Evolutionary conservation across 2,113 vertebrate species (phyloP).

Genomic region (Calidris pugnax): DNA sequence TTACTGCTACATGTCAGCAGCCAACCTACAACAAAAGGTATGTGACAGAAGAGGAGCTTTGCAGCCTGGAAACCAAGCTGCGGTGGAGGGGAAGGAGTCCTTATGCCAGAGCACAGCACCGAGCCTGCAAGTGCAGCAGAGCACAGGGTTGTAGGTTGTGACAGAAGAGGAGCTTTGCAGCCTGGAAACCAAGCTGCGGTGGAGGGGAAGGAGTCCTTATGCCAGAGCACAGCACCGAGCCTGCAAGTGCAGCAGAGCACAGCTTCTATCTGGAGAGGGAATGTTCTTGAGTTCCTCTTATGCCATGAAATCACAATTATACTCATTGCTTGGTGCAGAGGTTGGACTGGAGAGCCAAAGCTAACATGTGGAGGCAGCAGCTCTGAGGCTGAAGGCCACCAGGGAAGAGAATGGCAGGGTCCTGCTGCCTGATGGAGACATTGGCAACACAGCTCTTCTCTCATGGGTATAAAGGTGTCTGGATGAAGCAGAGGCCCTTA

Average conservation of each 20-base stretch:
- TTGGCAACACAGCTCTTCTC: not conserved
- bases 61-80: not conserved
- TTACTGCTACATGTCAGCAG: not conserved
- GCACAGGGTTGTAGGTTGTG: too few relatives aligned
- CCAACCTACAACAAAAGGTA: not conserved
- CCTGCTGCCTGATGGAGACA: not conserved
- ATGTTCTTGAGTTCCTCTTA: not conserved
- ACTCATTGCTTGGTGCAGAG: not conserved
- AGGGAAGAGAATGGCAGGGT: not conserved
- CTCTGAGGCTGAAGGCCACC: not conserved
- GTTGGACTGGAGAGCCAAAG: not conserved
- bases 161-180: not conserved
- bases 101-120: too few relatives aligned
- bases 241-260: not conserved
- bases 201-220: not conserved
- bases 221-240: not conserved
- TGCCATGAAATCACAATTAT: not conserved
- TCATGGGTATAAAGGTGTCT: not conserved
- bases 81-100: not conserved
- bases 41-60: not conserved
- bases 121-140: too few relatives aligned
- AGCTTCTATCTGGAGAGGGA: not conserved
- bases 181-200: too few relatives aligned
- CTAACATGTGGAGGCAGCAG: not conserved
- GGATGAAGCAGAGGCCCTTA: not conserved